Conservation (phyloP, 2,888 invertebrate species). For the Adela reaumurella region DNA sequence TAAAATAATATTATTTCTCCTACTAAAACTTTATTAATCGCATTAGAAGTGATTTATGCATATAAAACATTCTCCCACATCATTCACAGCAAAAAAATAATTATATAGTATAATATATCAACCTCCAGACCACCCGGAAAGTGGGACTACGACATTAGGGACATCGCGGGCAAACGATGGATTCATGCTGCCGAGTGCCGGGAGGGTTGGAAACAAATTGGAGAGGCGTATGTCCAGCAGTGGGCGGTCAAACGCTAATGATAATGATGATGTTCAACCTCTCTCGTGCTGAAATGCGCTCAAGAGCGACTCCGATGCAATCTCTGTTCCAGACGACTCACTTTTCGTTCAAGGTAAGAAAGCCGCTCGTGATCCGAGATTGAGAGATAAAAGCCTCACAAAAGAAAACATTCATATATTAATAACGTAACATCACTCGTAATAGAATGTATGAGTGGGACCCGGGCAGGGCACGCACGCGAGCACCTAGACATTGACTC, state of each 20-base stretch:
- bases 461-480: no score
- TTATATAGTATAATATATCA: no score
- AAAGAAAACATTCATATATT: neutral
- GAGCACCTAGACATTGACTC: no score
- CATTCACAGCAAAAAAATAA: no score
- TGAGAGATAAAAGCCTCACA: neutral
- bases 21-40: no score
- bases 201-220: slow-evolving; percentile 1
- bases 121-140: no score
- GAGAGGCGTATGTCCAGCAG: slow-evolving; percentile 7
- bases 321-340: neutral
- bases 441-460: neutral
- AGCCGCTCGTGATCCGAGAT: neutral
- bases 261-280: slow-evolving; percentile 1
- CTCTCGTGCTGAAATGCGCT: no score
- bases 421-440: neutral
- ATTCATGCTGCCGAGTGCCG: slow-evolving; percentile 2
- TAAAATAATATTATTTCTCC: no score
- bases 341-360: neutral
- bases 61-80: no score
- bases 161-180: slow-evolving; percentile 4
- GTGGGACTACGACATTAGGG: slow-evolving; percentile 4
- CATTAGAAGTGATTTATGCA: no score
- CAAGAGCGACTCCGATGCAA: neutral
- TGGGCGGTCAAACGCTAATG: slow-evolving; percentile 3